Percentiles rank a stretch among this genome's conserved stretches.
phyloP scores from a whole-genome alignment of 2,797 vertebrate genomes.

The Danio tinwini region DNA sequence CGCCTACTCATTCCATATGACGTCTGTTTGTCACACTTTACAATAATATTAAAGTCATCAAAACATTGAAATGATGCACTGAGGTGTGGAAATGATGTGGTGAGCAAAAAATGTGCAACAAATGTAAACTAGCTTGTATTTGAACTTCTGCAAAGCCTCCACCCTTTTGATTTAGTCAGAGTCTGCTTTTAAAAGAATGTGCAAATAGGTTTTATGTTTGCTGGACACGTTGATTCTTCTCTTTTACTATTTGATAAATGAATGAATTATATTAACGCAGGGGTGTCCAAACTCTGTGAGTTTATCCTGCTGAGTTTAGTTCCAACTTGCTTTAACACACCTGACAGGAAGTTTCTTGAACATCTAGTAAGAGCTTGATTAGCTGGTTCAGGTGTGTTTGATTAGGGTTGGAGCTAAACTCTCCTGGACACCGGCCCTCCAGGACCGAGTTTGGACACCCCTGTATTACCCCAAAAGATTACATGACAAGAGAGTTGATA shows the following conservation, averaged over 20 bases:
- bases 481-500: no score
- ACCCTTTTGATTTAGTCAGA: slow-evolving; percentile 11
- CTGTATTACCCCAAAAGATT: no score
- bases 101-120: neutral
- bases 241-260: neutral
- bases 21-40: slow-evolving; percentile 2
- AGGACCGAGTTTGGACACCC: no score
- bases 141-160: neutral
- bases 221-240: neutral
- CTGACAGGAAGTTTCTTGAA: no score
- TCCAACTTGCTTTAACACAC: no score
- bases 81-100: slow-evolving; percentile 8
- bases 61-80: neutral
- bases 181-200: neutral
- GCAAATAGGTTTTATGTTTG: neutral
- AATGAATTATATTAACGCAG: no score
- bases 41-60: slow-evolving; percentile 11
- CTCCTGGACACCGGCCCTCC: no score
- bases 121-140: slow-evolving; percentile 17
- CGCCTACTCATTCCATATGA: neutral
- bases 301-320: no score
- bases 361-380: no score
- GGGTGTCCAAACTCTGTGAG: no score
- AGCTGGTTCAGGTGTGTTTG: no score
- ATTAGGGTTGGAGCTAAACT: no score